Conservation (phyloP, 2,888 invertebrate species). For the Crioceris asparagi region DNA sequence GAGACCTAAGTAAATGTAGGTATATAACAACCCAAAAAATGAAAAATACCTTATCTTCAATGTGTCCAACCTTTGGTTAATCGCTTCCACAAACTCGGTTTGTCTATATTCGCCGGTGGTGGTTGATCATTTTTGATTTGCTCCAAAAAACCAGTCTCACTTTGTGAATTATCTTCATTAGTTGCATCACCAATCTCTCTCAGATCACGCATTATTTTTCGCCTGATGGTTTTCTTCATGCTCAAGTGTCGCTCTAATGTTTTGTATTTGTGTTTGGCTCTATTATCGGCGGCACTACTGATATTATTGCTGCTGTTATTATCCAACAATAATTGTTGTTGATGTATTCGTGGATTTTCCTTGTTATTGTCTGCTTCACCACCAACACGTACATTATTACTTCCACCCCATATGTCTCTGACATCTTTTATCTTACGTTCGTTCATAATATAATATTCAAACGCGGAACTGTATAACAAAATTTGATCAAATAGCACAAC, state of each 20-base stretch:
- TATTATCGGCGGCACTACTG: conserved; percentile 43
- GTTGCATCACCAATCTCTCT: conserved; percentile 47
- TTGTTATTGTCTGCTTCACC: conserved; percentile 32
- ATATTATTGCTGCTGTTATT: conserved; percentile 22
- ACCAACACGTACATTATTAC: too few species aligned
- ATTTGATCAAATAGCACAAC: too few species aligned
- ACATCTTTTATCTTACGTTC: conserved; percentile 69
- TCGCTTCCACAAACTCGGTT: conserved; percentile 39
- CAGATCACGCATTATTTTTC: conserved; percentile 75
- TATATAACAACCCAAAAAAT: too few species aligned
- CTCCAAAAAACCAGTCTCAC: conserved; percentile 35
- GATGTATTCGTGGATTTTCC: conserved; percentile 38
- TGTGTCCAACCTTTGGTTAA: conserved; percentile 38
- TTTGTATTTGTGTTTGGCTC: conserved; percentile 60
- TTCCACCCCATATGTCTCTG: conserved; percentile 45
- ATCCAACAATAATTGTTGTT: too few species aligned
- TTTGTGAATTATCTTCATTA: conserved; percentile 25
- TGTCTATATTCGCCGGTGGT: conserved; percentile 37
- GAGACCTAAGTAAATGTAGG: too few species aligned
- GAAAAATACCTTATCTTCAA: conserved; percentile 15
- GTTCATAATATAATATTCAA: too few species aligned
- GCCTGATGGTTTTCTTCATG: conserved; percentile 78
- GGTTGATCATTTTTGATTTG: conserved; percentile 39
- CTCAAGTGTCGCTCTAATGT: conserved; percentile 72
- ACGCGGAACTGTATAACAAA: too few species aligned